phyloP scores from a whole-genome alignment of 2,113 vertebrate species.

The Trachemys scripta region DNA sequence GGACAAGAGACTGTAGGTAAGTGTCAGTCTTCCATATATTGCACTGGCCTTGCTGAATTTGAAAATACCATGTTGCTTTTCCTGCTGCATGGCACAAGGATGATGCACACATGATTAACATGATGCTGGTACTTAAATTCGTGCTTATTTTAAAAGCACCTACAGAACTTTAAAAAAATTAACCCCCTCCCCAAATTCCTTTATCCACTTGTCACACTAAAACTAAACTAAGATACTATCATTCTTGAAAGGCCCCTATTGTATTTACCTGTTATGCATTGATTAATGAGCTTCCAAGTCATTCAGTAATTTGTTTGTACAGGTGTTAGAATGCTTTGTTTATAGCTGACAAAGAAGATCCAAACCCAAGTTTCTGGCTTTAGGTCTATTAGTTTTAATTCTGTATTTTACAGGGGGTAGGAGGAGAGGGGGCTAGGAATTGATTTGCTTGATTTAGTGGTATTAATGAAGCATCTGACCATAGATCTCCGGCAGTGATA shows the following conservation, averaged over 20 bases:
- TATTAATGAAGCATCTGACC: background rate
- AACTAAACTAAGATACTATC: background rate
- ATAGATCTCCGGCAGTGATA: background rate
- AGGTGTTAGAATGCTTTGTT: no score
- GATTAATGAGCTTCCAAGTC: background rate
- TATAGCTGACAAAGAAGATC: no score
- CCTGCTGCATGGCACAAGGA: background rate
- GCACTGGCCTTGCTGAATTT: background rate
- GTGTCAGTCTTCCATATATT: background rate
- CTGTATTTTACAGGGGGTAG: background rate
- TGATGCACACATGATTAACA: background rate
- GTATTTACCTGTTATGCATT: background rate
- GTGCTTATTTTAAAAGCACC: background rate
- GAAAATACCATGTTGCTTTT: background rate
- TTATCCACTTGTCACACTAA: background rate
- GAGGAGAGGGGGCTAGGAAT: constrained; percentile 5
- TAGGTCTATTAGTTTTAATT: background rate
- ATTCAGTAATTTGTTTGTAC: background rate
- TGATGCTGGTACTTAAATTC: background rate
- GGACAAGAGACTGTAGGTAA: background rate
- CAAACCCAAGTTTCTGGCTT: accelerated
- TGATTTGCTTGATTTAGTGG: constrained; percentile 5
- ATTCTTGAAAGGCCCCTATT: background rate
- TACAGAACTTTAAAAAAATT: background rate
- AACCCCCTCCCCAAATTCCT: background rate